Evolutionary conservation across 1,140 invertebrate genomes (phyloP).

Genomic region (Hycleus phaleratus): DNA sequence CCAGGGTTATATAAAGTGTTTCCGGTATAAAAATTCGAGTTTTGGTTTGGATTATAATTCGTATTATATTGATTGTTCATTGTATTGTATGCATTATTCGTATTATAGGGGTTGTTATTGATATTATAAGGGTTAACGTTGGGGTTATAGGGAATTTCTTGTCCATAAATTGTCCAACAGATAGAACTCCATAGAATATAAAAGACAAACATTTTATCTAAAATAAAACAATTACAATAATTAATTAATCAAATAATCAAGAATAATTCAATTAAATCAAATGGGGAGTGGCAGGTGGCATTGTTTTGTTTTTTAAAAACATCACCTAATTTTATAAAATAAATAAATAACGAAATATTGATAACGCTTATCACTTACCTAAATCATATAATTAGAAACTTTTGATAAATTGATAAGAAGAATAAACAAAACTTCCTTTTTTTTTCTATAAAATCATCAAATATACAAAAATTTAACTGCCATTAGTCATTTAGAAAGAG

Average conservation of each 20-base stretch:
- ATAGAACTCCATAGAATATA: slow-evolving; percentile 5
- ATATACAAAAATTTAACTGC: not conserved
- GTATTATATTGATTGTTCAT: not conserved
- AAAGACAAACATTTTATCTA: slow-evolving; percentile 7
- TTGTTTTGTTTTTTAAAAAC: not conserved
- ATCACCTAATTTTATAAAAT: not conserved
- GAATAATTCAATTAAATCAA: not conserved
- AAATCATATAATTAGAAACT: slow-evolving; percentile 6
- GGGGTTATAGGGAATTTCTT: not conserved
- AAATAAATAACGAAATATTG: not conserved
- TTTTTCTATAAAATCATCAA: not conserved
- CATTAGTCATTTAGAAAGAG: slow-evolving; percentile 10
- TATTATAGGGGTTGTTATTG: no score
- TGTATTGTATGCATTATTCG: not conserved
- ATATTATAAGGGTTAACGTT: not conserved
- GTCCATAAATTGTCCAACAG: not conserved
- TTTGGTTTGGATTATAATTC: not conserved
- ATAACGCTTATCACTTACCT: slow-evolving; percentile 8
- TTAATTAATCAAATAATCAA: not conserved
- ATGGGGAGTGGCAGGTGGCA: slow-evolving; percentile 9
- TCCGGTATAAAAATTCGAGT: no score
- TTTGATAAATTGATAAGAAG: slow-evolving; percentile 5
- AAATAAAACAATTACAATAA: not conserved
- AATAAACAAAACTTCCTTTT: slow-evolving; percentile 3
- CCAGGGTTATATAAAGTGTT: not conserved